Evolutionary conservation across 2,797 vertebrate genomes (phyloP).

Genomic region (Pseudochromis fuscus): DNA sequence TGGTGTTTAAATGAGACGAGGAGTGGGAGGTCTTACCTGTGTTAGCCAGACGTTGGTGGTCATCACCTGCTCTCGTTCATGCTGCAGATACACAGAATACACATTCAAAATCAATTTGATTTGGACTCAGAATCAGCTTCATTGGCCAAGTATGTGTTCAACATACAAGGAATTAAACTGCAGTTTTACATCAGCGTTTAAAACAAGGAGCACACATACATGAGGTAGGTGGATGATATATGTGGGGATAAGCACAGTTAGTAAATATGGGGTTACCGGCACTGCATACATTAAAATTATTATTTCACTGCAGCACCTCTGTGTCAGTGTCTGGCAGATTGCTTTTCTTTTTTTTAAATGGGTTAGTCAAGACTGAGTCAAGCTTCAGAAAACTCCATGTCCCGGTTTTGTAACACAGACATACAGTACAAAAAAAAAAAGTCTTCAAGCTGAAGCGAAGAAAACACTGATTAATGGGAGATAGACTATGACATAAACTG

Average conservation of each 20-base stretch:
- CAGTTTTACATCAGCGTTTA: too few species aligned
- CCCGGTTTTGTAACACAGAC: background rate
- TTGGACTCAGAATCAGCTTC: too few species aligned
- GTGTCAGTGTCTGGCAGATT: background rate
- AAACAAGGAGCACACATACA: too few species aligned
- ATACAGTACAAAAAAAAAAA: background rate
- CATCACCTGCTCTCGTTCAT: constrained; percentile 98
- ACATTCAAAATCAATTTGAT: too few species aligned
- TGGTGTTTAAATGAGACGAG: background rate
- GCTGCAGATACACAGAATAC: constrained; percentile 82
- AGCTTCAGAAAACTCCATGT: background rate
- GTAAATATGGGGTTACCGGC: too few species aligned
- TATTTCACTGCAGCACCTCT: background rate
- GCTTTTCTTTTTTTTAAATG: too few species aligned
- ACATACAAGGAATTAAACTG: too few species aligned
- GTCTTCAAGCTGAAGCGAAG: background rate
- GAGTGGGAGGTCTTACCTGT: constrained; percentile 87
- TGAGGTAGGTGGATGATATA: too few species aligned
- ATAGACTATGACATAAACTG: too few species aligned
- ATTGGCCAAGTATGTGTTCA: too few species aligned
- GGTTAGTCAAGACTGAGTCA: background rate
- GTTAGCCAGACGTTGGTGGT: constrained; percentile 99
- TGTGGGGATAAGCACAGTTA: too few species aligned
- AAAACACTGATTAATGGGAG: constrained; percentile 17
- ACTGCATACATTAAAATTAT: constrained; percentile 7